Evolutionary conservation across 2,888 invertebrate genomes (phyloP).

Genomic region (Melolontha melolontha): DNA sequence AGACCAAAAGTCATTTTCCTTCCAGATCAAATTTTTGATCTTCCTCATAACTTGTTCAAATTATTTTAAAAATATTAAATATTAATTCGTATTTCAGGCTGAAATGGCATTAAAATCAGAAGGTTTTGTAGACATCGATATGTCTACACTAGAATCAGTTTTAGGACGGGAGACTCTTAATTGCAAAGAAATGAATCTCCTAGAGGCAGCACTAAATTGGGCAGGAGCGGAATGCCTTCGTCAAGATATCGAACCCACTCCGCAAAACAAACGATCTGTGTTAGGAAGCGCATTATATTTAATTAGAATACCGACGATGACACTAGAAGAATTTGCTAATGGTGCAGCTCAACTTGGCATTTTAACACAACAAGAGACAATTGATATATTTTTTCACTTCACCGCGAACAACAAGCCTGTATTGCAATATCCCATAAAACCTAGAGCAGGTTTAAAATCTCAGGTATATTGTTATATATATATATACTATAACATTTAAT

Average conservation of each 20-base stretch:
- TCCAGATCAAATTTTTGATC: not conserved
- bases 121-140: conserved; percentile 96
- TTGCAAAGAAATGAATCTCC: conserved; percentile 91
- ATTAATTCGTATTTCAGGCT: conserved; percentile 72
- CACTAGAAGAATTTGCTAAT: conserved; percentile 93
- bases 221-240: conserved; percentile 90
- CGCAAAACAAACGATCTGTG: conserved; percentile 82
- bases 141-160: conserved; percentile 91
- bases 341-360: conserved; percentile 94
- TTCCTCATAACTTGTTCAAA: not conserved
- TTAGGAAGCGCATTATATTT: conserved; percentile 85
- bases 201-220: conserved; percentile 94
- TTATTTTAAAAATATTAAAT: not conserved
- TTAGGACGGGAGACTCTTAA: conserved; percentile 93
- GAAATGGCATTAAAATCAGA: conserved; percentile 96
- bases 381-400: conserved; percentile 94
- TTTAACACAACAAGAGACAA: conserved; percentile 91
- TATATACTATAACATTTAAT: conserved; percentile 1
- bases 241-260: conserved; percentile 83
- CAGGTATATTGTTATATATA: conserved; percentile 76
- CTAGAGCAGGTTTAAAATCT: conserved; percentile 88
- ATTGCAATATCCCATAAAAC: conserved; percentile 84
- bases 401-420: conserved; percentile 90
- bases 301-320: conserved; percentile 94
- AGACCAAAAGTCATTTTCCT: too few species aligned